A percentile compares a stretch with the other conserved stretches of the same genome.
Conservation (phyloP, 92 coral and sea anemone genomes). For the Parazoanthus swiftii region DNA sequence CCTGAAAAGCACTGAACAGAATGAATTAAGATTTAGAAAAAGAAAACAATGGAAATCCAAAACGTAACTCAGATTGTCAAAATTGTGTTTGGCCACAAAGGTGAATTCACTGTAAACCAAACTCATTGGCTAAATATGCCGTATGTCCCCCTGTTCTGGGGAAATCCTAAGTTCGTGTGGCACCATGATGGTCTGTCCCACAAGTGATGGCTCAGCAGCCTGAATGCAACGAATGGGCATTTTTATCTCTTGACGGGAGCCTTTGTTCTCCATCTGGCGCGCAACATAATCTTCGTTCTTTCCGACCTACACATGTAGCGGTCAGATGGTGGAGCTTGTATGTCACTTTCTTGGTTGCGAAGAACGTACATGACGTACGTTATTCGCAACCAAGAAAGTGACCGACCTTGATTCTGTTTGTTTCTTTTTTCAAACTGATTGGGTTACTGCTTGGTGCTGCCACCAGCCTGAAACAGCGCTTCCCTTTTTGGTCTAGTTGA, state of each 20-base stretch:
- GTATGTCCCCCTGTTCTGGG: background rate
- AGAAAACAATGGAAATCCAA: too few relatives aligned
- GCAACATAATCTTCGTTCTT: constrained; percentile 35
- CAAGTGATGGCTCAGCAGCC: constrained; percentile 45
- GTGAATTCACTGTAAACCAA: constrained; percentile 19
- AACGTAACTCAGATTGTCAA: too few relatives aligned
- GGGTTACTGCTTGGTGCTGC: constrained; percentile 35
- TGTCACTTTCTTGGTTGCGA: constrained; percentile 28
- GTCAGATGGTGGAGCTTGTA: constrained; percentile 48
- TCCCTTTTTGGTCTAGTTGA: constrained; percentile 32
- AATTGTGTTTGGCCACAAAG: too few relatives aligned
- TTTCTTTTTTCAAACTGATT: constrained; percentile 13
- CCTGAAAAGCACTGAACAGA: too few relatives aligned
- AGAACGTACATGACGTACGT: constrained; percentile 41
- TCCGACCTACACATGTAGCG: constrained; percentile 32
- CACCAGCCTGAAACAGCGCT: constrained; percentile 12
- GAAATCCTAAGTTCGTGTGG: constrained; percentile 24
- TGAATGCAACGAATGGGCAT: constrained; percentile 14
- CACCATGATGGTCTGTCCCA: constrained; percentile 24
- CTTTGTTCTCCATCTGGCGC: constrained; percentile 31
- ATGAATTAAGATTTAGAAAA: too few relatives aligned
- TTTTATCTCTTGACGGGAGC: background rate
- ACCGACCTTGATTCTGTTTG: constrained; percentile 35
- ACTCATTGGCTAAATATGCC: constrained; percentile 33
- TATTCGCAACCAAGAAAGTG: background rate